Evolutionary conservation across 2,888 invertebrate genomes (phyloP), one percentile per base, ranked within the genome.

Genomic region (Agonopterix arenella): DNA sequence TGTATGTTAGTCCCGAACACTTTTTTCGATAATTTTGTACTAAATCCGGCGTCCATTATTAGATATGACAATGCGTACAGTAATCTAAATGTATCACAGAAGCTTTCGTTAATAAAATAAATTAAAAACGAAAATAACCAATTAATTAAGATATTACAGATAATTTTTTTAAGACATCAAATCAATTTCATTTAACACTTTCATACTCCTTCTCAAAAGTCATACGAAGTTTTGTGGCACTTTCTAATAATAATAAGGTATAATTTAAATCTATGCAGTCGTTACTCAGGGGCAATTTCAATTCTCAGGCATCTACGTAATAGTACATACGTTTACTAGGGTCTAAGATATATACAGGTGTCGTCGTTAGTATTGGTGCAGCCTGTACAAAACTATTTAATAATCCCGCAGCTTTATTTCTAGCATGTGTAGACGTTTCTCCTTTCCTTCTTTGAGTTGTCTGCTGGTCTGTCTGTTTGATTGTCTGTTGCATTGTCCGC

Each of bases 281-380:
- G 7, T 28, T 28, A 28, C 28, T 28, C 2, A 28, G 36, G 13
- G 43, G 37, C 42, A 66, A 36, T n/a, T 40, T 40, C 1, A 9
- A n/a, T 11, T 11, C 11, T 13, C 8, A 72, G 13, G 66, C 61
- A 57, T 89, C 89, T 11, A 88, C 84, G 54, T 86, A 90, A 60
- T 85, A 90, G 64, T 90, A 90, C 82, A 84, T 84, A 57, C 90
- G 72, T 71, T 90, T 88, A 55, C 89, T 88, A 36, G 90, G 90
- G 60, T 90, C 89, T 64, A 86, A 64, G 56, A 89, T 90, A 51
- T 76, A 89, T 1, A 68, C 67, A 10, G 84, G 80, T 0, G 83
- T 81, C 1, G 80, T 83, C 0, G 86, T 82, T 9, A 86, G 59
- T 50, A 81, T 66, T 2, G 88, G 84, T 4, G 74, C 76, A 10